Conservation (phyloP, 2,888 invertebrate genomes). For the Eumerus sabulonum region DNA sequence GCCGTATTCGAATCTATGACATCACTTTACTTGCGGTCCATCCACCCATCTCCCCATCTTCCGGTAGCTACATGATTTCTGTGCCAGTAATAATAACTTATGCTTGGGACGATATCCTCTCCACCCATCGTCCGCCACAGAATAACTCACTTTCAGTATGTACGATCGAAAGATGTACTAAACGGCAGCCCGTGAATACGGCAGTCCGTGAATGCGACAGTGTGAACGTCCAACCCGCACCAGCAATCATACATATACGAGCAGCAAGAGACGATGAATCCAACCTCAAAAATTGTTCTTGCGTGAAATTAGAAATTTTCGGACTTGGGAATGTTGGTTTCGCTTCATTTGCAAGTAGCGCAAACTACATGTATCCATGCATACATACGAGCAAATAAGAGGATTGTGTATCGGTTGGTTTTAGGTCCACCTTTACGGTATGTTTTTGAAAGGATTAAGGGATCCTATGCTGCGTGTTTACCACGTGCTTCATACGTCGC, state of each 20-base stretch:
- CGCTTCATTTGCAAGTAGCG: conserved; percentile 66
- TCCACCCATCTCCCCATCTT: too few species aligned
- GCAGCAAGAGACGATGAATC: conserved; percentile 69
- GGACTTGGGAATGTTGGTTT: conserved; percentile 66
- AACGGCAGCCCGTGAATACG: too few species aligned
- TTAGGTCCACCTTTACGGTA: conserved; percentile 16
- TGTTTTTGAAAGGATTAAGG: conserved; percentile 43
- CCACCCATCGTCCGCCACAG: conserved; percentile 12
- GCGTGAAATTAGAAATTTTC: conserved; percentile 77
- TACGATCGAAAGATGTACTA: neutral
- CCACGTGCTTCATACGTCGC: conserved; percentile 17
- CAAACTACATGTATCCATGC: too few species aligned
- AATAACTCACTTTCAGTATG: conserved; percentile 62
- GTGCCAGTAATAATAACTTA: conserved; percentile 68
- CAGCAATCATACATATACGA: too few species aligned
- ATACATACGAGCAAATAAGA: neutral
- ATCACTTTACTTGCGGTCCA: conserved; percentile 67
- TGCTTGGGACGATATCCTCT: conserved; percentile 62
- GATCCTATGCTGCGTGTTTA: conserved; percentile 36
- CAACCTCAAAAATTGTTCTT: conserved; percentile 77
- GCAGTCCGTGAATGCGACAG: too few species aligned
- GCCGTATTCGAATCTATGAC: conserved; percentile 64
- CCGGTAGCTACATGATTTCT: conserved; percentile 54
- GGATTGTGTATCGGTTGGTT: conserved; percentile 18
- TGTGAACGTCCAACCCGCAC: too few species aligned